Evolutionary conservation across 2,797 vertebrate species (phyloP).

Genomic region (Chrosomus eos): DNA sequence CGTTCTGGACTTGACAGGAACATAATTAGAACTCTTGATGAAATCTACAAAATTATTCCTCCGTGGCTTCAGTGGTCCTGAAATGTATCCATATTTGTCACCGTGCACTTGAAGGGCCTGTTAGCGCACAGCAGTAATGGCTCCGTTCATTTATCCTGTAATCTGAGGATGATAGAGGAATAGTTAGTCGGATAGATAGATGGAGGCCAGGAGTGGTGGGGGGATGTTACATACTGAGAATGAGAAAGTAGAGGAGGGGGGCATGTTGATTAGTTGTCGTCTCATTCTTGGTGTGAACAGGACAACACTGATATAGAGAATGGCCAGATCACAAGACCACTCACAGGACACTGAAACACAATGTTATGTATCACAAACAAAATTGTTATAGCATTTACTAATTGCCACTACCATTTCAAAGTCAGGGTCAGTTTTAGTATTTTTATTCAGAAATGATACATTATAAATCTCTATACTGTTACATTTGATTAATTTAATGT

Average conservation of each 20-base stretch:
- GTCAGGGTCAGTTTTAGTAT: background rate
- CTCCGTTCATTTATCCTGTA: conserved; percentile 92
- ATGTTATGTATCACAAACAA: background rate
- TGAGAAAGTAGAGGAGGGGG: conserved; percentile 66
- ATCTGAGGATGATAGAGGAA: conserved; percentile 77
- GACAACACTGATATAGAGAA: conserved; percentile 18
- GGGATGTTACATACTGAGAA: conserved; percentile 48
- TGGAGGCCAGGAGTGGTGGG: conserved; percentile 69
- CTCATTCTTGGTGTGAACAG: conserved; percentile 30
- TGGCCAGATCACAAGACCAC: conserved; percentile 17
- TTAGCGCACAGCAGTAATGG: conserved; percentile 92
- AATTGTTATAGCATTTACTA: background rate
- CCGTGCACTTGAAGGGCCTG: conserved; percentile 80
- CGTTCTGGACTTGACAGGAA: conserved; percentile 97
- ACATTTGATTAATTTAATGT: background rate
- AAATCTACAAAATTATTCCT: conserved; percentile 98
- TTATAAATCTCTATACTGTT: background rate
- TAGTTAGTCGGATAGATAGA: conserved; percentile 80
- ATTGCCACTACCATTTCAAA: background rate
- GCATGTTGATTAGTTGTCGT: conserved; percentile 49
- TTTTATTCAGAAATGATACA: background rate
- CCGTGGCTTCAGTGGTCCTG: conserved; percentile 85
- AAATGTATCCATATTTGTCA: conserved; percentile 94
- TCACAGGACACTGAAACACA: background rate
- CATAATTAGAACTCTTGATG: conserved; percentile 99